Conservation (phyloP, 35 echinoderm and acorn worm genomes). For the Acanthaster planci region DNA sequence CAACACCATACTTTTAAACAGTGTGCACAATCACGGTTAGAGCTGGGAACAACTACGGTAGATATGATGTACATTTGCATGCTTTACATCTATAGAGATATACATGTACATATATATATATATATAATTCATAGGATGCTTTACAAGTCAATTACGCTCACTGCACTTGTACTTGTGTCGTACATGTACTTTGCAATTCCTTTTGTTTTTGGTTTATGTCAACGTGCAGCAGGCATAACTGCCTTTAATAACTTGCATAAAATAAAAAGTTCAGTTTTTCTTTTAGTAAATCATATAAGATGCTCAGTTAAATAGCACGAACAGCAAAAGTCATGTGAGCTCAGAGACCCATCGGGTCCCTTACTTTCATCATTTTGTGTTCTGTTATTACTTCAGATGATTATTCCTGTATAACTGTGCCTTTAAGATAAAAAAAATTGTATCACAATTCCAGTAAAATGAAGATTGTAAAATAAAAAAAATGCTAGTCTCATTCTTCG, state of each 20-base stretch:
- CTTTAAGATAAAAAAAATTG: not conserved
- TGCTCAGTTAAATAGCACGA: not conserved
- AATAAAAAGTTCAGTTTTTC: not conserved
- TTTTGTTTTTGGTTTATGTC: constrained; percentile 10
- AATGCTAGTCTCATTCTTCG: not conserved
- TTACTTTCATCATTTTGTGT: not conserved
- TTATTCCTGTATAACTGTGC: constrained; percentile 10
- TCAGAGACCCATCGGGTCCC: not conserved
- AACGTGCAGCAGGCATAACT: not conserved
- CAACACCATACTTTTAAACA: no score
- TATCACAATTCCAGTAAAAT: constrained; percentile 8
- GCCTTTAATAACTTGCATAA: constrained; percentile 15
- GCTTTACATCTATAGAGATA: no score
- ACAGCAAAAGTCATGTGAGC: not conserved
- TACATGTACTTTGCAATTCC: no score
- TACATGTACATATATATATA: no score
- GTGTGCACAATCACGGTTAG: no score
- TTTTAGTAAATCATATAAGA: constrained; percentile 10
- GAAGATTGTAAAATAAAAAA: constrained; percentile 20
- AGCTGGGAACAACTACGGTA: no score
- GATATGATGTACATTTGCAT: no score
- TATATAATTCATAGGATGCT: no score
- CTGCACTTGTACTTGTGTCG: no score
- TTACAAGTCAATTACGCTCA: no score
- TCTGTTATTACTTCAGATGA: not conserved